Conservation (phyloP, 1,140 invertebrate genomes). For the Drosophila bifasciata region DNA sequence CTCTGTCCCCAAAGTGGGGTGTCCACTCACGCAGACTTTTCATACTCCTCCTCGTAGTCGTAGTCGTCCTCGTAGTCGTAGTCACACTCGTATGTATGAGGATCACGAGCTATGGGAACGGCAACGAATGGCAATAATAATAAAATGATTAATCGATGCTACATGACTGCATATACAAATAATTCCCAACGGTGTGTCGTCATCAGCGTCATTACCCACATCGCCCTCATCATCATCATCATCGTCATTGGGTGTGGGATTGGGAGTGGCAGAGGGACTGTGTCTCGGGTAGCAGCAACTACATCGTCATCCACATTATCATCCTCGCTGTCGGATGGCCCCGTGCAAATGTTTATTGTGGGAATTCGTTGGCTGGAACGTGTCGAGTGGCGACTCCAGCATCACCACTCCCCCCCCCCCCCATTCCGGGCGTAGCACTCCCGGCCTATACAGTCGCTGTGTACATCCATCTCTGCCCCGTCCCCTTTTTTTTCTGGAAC, state of each 20-base stretch:
- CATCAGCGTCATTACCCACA: slow-evolving; percentile 71
- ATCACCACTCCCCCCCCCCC: too few relatives aligned
- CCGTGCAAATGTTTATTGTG: slow-evolving; percentile 80
- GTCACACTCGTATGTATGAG: slow-evolving; percentile 59
- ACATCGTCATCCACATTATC: slow-evolving; percentile 63
- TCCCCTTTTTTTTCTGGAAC: slow-evolving; percentile 1
- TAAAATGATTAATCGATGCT: slow-evolving; percentile 83
- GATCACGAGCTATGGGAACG: slow-evolving; percentile 76
- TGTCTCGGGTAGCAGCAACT: slow-evolving; percentile 16
- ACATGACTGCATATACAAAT: slow-evolving; percentile 82
- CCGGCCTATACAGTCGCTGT: not conserved
- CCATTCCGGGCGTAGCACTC: too few relatives aligned
- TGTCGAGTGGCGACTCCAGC: slow-evolving; percentile 50
- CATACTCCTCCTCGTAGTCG: slow-evolving; percentile 11
- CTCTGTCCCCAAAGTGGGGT: not conserved
- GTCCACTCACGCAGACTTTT: slow-evolving; percentile 10
- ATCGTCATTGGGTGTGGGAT: slow-evolving; percentile 16
- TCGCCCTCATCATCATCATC: slow-evolving; percentile 38
- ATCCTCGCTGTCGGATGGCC: slow-evolving; percentile 46
- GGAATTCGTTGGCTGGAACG: slow-evolving; percentile 70
- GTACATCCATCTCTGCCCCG: slow-evolving; percentile 2
- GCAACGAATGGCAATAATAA: slow-evolving; percentile 75
- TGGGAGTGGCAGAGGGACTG: not conserved
- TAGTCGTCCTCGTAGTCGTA: slow-evolving; percentile 1
- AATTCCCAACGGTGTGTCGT: slow-evolving; percentile 76